Evolutionary conservation across 1,140 invertebrate species (phyloP), one percentile per base, ranked within the genome.

Genomic region (Drosophila sechellia): DNA sequence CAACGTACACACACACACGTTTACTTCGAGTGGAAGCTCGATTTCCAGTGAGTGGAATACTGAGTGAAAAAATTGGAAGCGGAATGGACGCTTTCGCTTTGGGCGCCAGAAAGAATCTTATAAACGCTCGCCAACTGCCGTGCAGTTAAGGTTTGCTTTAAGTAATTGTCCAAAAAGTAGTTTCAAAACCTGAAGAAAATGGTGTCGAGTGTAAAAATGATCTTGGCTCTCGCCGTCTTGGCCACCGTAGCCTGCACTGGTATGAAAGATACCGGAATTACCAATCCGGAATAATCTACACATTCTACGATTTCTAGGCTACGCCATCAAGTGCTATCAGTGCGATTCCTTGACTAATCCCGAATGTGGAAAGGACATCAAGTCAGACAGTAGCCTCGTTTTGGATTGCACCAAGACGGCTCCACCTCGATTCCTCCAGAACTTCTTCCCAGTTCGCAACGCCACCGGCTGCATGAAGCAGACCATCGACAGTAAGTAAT

Each of bases 381-480:
- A 91, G 59, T 49, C 69, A 15, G 76, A 85, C 5, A 27, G 64
- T 5, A 60, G 13, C 5, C 17, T 71, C 13, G 58, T 91, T 11
- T 27, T 80, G 48, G 90, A 91, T 48, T 91, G 90, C 31, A 0
- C 69, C 34, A 79, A 57, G 42, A 50, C 79, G 10, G 42, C 72
- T 5, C 64, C 83, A 1, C 90, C 90, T 3, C 77, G 79, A 6
- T 90, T 74, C 57, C 70, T 91, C 45, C 72, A 75, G 31, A 70
- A 20, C 57, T 52, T 78, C 35, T 68, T 79, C 55, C 65, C 72
- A 10, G 60, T 66, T 6, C 79, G 70, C 42, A 91, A 91, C 73
- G 90, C 90, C 58, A 91, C 90, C 20, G 90, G 90, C 11, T 91
- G 90, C 78, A 81, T 91, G 90, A 91, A 79, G 81, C 79, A 89